Evolutionary conservation across 1,140 invertebrate species (phyloP), one percentile per base, ranked within the genome.

Genomic region (Diploscapter pachys): DNA sequence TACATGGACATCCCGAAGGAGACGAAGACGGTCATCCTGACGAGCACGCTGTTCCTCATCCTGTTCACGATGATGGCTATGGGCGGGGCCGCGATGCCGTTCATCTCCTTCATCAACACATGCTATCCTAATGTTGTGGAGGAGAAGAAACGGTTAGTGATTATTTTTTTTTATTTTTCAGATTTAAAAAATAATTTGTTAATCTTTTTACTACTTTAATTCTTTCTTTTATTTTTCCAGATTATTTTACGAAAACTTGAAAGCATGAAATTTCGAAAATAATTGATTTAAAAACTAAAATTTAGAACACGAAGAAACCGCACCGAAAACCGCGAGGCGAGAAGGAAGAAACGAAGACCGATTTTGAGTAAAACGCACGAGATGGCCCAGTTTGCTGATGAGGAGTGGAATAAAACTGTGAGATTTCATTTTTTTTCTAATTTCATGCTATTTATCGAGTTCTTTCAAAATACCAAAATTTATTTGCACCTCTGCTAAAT

Each of bases 1-100:
- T 95, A 99, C 89, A 89, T 98, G 75, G 93, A 97, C 80, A 92
- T 98, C 85, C 82, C 86, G 54, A 93, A 92, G 75, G 93, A 96
- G 87, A 96, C 93, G 3, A 90, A 94, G 3, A 92, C 94, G 82
- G 93, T 99, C 4, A 92, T 99, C 66, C 95, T 99, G 64, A 98
- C 96, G 4, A 96, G 94, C 0, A 98, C 96, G 0, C 89, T 98
- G 0, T 95, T 98, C 75, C 95, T 98, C 76, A 94, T 99, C 3
- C 88, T 99, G 8, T 94, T 98, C 79, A 98, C 96, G 3, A 93
- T 94, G 0, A 87, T 99, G 31, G 89, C 96, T 81, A 92, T 98
- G 82, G 96, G 95, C 72, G 96, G 96, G 4, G 92, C 93, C 0
- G 98, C 96, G 2, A 95, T 98, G 93, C 96, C 96, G 2, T 85